A percentile compares a stretch with the other conserved stretches of the same genome.
phyloP scores from a whole-genome alignment of 2,113 vertebrate species.

The Otocyon megalotis region DNA sequence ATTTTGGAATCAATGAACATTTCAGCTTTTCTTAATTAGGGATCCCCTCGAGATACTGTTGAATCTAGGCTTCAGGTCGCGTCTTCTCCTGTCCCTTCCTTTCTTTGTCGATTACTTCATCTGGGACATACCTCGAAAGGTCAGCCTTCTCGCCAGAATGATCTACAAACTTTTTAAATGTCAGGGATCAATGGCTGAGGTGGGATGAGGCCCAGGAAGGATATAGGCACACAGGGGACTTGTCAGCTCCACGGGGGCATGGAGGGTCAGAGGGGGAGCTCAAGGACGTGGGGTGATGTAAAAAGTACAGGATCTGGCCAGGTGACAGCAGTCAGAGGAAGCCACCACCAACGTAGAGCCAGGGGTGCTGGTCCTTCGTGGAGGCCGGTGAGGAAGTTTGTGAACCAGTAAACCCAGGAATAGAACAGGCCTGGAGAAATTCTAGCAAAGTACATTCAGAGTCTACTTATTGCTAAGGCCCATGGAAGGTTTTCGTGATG shows the following conservation, averaged over 20 bases:
- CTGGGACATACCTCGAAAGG: conserved; percentile 11
- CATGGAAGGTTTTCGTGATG: neutral
- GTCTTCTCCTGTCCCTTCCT: neutral
- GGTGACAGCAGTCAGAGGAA: neutral
- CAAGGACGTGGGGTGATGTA: too few species aligned
- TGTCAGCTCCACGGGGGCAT: rapidly evolving
- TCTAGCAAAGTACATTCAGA: neutral
- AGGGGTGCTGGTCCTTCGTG: rapidly evolving
- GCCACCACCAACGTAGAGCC: too few species aligned
- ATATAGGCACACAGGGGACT: rapidly evolving
- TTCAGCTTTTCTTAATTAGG: neutral
- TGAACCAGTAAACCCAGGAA: neutral
- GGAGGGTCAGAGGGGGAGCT: neutral
- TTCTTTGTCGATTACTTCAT: conserved; percentile 14
- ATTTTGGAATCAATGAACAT: neutral
- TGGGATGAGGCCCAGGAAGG: neutral
- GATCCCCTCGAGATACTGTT: neutral
- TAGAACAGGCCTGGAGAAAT: neutral
- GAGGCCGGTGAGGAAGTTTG: neutral
- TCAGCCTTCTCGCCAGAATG: conserved; percentile 18
- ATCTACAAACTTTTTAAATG: conserved; percentile 56
- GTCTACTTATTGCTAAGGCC: neutral
- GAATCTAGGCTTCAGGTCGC: neutral
- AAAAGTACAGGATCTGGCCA: neutral
- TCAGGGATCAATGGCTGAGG: conserved; percentile 33